Percentiles rank a stretch among this genome's conserved stretches.
Evolutionary conservation across 1,140 invertebrate genomes (phyloP).

Genomic region (Drosophila virilis): DNA sequence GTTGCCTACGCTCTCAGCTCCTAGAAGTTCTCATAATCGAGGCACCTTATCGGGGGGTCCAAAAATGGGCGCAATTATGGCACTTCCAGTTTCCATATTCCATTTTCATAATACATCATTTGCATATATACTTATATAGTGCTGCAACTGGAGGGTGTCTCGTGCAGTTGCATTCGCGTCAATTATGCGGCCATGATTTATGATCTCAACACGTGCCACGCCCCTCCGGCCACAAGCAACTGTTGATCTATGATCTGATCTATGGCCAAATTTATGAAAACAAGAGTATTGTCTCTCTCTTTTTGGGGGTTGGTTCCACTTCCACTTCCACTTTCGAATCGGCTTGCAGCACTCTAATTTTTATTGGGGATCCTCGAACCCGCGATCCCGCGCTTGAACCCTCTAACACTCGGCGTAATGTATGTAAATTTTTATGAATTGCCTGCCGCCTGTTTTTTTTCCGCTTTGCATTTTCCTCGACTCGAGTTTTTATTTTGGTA

Average conservation of each 20-base stretch:
- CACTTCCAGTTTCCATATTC: constrained; percentile 27
- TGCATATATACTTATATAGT: constrained; percentile 24
- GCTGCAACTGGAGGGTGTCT: constrained; percentile 3
- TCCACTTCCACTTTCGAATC: constrained; percentile 42
- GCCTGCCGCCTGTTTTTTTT: constrained; percentile 28
- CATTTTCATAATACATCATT: constrained; percentile 53
- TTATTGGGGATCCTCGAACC: constrained; percentile 53
- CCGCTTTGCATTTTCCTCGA: neutral
- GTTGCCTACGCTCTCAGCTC: neutral
- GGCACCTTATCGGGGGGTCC: constrained; percentile 3
- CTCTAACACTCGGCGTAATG: constrained; percentile 44
- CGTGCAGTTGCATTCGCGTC: constrained; percentile 23
- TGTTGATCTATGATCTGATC: constrained; percentile 33
- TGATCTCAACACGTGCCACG: constrained; percentile 51
- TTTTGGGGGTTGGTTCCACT: constrained; percentile 40
- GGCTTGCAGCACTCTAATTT: constrained; percentile 73
- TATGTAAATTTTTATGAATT: constrained; percentile 77
- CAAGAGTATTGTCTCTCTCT: constrained; percentile 14
- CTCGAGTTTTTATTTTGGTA: constrained; percentile 63
- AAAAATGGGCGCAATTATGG: constrained; percentile 27
- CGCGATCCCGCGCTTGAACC: constrained; percentile 11
- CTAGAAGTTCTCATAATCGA: neutral
- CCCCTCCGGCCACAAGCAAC: constrained; percentile 13
- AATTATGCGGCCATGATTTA: constrained; percentile 70
- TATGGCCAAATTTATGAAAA: constrained; percentile 64